Evolutionary conservation across 2,888 invertebrate species (phyloP), one percentile per base, ranked within the genome.

Genomic region (Rotaria sp.): DNA sequence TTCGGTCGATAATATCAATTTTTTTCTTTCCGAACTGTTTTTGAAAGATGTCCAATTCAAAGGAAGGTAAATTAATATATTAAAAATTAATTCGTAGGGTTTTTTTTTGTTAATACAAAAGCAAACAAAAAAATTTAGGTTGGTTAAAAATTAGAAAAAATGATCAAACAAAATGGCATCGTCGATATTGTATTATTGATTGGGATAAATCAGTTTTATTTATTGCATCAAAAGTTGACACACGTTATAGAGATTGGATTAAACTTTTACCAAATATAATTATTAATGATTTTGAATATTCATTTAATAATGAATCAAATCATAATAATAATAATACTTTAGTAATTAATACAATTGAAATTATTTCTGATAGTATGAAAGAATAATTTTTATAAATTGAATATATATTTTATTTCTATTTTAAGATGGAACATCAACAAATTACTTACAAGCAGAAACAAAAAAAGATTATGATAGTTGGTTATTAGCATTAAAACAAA

Each of bases 111-210:
- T n/a, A n/a, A n/a, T 41, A 41, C 41, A 5, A 41, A 41, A 15
- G 48, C 1, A 11, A 48, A 48, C 1, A 48, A 1, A 48, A 41
- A 50, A 50, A 15, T 15, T 50, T 50, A 80, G 80, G 80, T 41
- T 80, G 45, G 45, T n/a, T 80, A 45, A 80, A 45, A 80, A 45
- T 80, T 8, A 80, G 45, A 45, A 3, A n/a, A 80, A 3, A 24
- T 5, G 15, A 24, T 41, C 80, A 80, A 13, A 45, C 26, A 1
- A 80, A 45, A 80, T 80, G 80, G 80, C 80, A 80, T 80, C 80
- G 80, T n/a, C 80, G 80, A 45, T 80, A 45, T 45, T 80, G 80
- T 45, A 80, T n/a, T 45, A 45, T 45, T 15, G 67, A 67, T 35
- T 67, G 67, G 67, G 45, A 80, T n/a, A 45, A 26, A 80, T 1